Conservation (phyloP, 1,140 invertebrate genomes). For the Caerostris extrusa region DNA sequence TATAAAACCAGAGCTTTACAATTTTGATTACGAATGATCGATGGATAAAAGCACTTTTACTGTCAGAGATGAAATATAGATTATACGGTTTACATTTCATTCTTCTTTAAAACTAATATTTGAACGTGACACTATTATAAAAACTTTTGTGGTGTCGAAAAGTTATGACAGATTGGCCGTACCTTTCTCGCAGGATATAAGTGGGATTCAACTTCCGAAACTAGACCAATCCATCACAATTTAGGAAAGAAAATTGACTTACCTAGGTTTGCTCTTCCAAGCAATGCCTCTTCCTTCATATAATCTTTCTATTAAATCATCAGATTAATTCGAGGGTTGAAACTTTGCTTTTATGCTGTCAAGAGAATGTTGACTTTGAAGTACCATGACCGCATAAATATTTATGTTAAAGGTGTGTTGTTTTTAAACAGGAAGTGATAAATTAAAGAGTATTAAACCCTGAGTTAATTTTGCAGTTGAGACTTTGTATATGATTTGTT, state of each 20-base stretch:
- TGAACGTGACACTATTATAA: slow-evolving; percentile 23
- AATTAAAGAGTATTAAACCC: too few species aligned
- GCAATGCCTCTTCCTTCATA: background rate
- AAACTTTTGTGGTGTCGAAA: background rate
- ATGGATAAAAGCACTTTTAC: too few species aligned
- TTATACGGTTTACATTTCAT: background rate
- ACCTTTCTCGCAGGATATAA: background rate
- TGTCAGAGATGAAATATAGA: background rate
- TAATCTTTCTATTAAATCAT: background rate
- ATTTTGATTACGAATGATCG: too few species aligned
- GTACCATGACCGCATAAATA: background rate
- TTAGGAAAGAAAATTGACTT: slow-evolving; percentile 10
- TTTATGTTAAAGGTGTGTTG: background rate
- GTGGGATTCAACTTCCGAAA: background rate
- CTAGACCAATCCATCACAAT: slow-evolving; percentile 15
- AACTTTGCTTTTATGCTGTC: background rate
- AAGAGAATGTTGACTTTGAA: background rate
- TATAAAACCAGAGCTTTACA: too few species aligned
- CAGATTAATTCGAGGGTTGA: background rate
- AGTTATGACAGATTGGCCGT: background rate
- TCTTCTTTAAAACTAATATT: background rate
- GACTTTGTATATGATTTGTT: too few species aligned
- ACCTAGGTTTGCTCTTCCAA: background rate
- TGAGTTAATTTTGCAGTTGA: too few species aligned
- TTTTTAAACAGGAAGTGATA: too few species aligned